Evolutionary conservation across 2,797 vertebrate species (phyloP), one percentile per base, ranked within the genome.

Genomic region (Sebastes trivittatus): DNA sequence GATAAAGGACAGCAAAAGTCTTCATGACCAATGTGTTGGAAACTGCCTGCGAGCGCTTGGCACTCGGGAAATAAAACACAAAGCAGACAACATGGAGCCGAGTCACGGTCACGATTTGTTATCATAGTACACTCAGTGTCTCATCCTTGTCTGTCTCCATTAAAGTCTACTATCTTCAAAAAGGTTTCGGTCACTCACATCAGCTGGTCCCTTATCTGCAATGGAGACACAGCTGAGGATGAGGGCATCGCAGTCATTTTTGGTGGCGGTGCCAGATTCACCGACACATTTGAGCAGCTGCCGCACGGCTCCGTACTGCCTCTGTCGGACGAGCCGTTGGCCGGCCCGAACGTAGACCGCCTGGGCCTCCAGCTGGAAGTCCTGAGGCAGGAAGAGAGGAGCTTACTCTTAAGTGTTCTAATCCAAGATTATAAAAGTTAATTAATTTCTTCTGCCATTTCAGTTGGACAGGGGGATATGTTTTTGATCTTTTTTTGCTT

Each of bases 261-360:
- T 97, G 73, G 97, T 97, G 70, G 97, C 98, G 0, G 96, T 93
- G 77, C 98, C 98, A 0, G 98, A 99, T 87, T 99, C 98, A 0
- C 91, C 94, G 68, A 99, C 98, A 23, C 98, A 99, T 81, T 97
- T 99, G 23, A 99, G 96, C 80, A 99, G 96, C 90, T 97, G 98
- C 22, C 95, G 95, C 61, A 97, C 96, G 42, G 98, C 97, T 0
- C 93, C 82, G 8, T 96, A 98, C 75, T 97, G 97, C 72, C 92
- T 94, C 86, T 96, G 96, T 13, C 96, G 95, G 71, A 98, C 92
- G 23, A 99, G 90, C 46, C 97, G 94, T 73, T 97, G 97, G 62
- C 97, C 98, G 0, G 97, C 97, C 38, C 94, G 96, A 70, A 94
- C 93, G 87, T 99, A 99, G 6, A 98, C 97, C 0, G 94, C 90